phyloP scores from a whole-genome alignment of 1,140 invertebrate genomes.

The Drosophila miranda region DNA sequence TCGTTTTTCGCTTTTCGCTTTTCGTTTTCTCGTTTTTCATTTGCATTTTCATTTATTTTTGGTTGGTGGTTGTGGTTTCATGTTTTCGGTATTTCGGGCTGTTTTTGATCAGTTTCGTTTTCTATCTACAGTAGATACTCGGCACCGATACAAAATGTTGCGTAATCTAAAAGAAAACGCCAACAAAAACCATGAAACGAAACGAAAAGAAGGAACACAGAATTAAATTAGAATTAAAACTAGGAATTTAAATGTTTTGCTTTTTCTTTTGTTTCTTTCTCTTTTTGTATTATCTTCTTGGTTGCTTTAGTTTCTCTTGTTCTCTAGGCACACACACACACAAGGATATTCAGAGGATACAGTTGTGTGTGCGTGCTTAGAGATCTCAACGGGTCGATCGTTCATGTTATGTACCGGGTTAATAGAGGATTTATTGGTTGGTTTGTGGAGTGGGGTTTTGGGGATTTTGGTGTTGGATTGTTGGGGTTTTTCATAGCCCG shows the following conservation, averaged over 20 bases:
- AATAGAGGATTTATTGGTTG: slow-evolving; percentile 12
- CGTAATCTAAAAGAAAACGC: slow-evolving; percentile 81
- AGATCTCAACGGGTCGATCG: slow-evolving; percentile 28
- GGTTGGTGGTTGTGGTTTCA: slow-evolving; percentile 48
- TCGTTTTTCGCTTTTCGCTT: slow-evolving; percentile 15
- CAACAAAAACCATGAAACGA: slow-evolving; percentile 80
- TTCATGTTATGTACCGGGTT: slow-evolving; percentile 73
- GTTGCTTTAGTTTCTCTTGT: slow-evolving; percentile 31
- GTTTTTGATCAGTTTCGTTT: slow-evolving; percentile 45
- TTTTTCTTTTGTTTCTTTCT: slow-evolving; percentile 23
- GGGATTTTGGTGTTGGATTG: slow-evolving; percentile 16
- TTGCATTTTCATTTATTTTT: slow-evolving; percentile 47
- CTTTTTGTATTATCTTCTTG: slow-evolving; percentile 19
- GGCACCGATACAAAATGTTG: slow-evolving; percentile 83
- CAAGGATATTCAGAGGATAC: slow-evolving; percentile 4
- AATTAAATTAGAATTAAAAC: slow-evolving; percentile 77
- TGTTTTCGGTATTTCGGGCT: slow-evolving; percentile 15
- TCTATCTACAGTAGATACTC: slow-evolving; percentile 82
- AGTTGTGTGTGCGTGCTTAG: slow-evolving; percentile 19
- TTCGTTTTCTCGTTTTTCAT: slow-evolving; percentile 18
- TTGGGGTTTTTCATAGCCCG: slow-evolving; percentile 16
- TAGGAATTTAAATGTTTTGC: slow-evolving; percentile 40
- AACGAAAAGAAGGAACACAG: slow-evolving; percentile 76
- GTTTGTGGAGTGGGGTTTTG: slow-evolving; percentile 2
- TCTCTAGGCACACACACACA: slow-evolving; percentile 1